These are phyloP conservation scores for Tamandua tetradactyla DNA, from an alignment of 2,797 vertebrate genomes.

Conservation along the genomic window DNA sequence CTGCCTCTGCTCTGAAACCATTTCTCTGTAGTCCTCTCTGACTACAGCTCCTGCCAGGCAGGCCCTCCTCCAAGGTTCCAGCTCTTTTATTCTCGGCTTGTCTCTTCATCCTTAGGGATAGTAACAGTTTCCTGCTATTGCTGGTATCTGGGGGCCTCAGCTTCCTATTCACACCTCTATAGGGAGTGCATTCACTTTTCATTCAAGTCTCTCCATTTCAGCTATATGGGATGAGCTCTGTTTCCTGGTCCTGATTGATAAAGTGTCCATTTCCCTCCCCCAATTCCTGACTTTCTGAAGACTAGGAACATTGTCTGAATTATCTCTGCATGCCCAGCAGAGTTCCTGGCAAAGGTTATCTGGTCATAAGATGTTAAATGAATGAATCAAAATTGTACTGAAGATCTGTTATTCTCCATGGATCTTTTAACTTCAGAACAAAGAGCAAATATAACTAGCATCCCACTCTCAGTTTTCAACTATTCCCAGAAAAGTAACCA, in stretches of 20 bases:
- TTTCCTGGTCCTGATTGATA: background rate
- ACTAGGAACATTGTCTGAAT: background rate
- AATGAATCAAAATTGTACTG: constrained; percentile 29
- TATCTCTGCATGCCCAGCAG: background rate
- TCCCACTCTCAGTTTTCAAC: constrained; percentile 2
- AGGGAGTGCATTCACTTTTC: background rate
- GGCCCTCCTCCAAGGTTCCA: background rate
- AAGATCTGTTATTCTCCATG: constrained; percentile 23
- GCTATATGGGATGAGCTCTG: background rate
- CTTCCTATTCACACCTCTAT: background rate
- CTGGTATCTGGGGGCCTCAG: background rate
- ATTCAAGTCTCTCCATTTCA: background rate
- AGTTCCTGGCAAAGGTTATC: background rate
- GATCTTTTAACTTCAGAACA: constrained; percentile 9
- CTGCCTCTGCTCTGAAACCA: background rate
- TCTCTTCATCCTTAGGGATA: background rate
- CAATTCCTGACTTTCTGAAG: background rate
- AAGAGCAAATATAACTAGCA: background rate
- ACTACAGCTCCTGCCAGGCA: background rate
- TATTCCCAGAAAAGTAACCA: constrained; percentile 42
- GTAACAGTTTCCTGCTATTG: background rate
- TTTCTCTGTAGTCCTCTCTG: background rate
- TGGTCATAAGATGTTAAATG: constrained; percentile 6
- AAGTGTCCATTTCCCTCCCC: background rate
- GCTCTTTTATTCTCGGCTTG: background rate